Percentiles rank a stretch among this genome's conserved stretches.
These are phyloP conservation scores for Nyctalus aviator DNA, from an alignment of 2,797 vertebrate species.

Conservation along the genomic window DNA sequence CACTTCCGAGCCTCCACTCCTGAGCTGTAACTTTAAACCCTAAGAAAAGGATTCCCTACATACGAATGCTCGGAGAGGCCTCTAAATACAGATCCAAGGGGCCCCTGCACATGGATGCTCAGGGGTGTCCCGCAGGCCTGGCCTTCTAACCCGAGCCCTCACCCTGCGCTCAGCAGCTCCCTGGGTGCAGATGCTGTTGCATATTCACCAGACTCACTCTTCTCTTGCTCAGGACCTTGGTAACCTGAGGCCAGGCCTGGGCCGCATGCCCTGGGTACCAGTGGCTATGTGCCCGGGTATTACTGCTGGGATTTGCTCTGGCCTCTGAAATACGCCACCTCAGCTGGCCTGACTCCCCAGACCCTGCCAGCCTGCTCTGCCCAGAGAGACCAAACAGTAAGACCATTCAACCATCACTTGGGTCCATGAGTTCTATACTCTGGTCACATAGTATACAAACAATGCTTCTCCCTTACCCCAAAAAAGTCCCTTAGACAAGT, in stretches of 20 bases:
- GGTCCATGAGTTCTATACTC: neutral
- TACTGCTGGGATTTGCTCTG: constrained; percentile 43
- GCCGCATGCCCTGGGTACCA: neutral
- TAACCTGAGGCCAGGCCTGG: neutral
- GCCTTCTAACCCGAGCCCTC: neutral
- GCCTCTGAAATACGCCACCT: constrained; percentile 7
- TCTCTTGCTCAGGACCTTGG: neutral
- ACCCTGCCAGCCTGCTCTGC: neutral
- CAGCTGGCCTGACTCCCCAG: neutral
- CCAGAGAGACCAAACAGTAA: neutral
- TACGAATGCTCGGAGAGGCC: neutral
- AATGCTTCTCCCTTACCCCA: neutral
- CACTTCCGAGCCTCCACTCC: neutral
- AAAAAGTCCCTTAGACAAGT: neutral
- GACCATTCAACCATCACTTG: neutral
- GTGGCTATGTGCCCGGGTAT: neutral
- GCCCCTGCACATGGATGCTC: neutral
- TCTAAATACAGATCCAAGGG: too few species aligned
- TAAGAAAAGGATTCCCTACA: neutral
- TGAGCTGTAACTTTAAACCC: neutral
- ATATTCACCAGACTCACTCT: neutral
- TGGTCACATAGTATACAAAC: neutral
- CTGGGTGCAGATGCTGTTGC: neutral
- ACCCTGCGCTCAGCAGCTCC: neutral
- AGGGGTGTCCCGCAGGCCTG: neutral